A percentile compares a stretch with the other conserved stretches of the same genome.
phyloP scores from a whole-genome alignment of 2,888 invertebrate genomes.

The Tipula vernalis region DNA sequence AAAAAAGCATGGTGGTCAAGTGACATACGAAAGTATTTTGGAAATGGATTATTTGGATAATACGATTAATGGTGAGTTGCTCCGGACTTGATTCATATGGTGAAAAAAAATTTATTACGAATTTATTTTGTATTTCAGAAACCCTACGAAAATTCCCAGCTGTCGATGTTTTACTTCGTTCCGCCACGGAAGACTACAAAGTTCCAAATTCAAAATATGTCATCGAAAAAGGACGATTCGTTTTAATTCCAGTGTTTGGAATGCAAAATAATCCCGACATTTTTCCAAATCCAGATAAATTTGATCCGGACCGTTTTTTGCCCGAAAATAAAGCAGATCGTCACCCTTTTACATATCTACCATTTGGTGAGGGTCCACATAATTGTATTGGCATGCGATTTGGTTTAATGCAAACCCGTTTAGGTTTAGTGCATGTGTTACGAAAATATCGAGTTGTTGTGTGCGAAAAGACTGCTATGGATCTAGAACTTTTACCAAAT shows the following conservation, averaged over 20 bases:
- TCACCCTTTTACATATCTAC: slow-evolving; percentile 22
- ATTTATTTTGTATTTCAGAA: slow-evolving; percentile 25
- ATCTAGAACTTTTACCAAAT: slow-evolving; percentile 6
- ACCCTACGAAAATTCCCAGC: slow-evolving; percentile 37
- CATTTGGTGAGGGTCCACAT: slow-evolving; percentile 18
- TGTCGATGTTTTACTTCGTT: slow-evolving; percentile 27
- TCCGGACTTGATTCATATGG: no score
- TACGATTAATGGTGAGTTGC: slow-evolving; percentile 8
- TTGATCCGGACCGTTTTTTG: slow-evolving; percentile 44
- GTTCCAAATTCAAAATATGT: slow-evolving; percentile 30
- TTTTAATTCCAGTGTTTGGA: slow-evolving; percentile 38
- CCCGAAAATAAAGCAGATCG: slow-evolving; percentile 38
- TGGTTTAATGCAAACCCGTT: slow-evolving; percentile 14
- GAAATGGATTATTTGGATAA: slow-evolving; percentile 15
- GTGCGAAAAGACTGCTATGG: slow-evolving; percentile 17
- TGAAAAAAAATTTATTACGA: not conserved
- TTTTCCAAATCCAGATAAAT: slow-evolving; percentile 43
- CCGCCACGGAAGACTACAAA: slow-evolving; percentile 27
- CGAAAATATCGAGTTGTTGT: slow-evolving; percentile 16
- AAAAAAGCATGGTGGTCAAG: slow-evolving; percentile 9
- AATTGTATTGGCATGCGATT: slow-evolving; percentile 20
- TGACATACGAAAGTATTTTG: slow-evolving; percentile 14
- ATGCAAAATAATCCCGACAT: slow-evolving; percentile 42
- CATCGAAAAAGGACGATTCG: slow-evolving; percentile 36
- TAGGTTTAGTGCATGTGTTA: slow-evolving; percentile 12